Conservation (phyloP, 2,113 vertebrate genomes). For the Mus pahari region DNA sequence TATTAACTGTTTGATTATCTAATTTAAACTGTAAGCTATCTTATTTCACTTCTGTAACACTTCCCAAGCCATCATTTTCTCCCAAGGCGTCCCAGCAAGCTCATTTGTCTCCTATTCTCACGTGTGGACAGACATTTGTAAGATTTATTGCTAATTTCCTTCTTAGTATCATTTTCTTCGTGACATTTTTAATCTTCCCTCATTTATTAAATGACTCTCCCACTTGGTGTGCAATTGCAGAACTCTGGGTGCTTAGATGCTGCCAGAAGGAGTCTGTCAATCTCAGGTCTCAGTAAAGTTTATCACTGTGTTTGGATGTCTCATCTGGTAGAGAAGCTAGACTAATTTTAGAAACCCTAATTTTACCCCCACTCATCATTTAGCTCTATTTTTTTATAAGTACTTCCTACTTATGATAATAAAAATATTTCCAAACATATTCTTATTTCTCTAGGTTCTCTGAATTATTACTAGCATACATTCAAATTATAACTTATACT, state of each 20-base stretch:
- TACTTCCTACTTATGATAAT: neutral
- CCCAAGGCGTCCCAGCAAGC: neutral
- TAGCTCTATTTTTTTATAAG: neutral
- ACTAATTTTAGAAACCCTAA: neutral
- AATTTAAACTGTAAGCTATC: neutral
- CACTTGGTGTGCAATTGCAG: neutral
- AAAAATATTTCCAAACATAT: neutral
- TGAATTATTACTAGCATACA: neutral
- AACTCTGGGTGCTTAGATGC: neutral
- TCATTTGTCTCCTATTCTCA: neutral
- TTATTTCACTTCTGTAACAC: neutral
- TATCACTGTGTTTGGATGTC: neutral
- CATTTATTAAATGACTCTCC: neutral
- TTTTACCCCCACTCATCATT: neutral
- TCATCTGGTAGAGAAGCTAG: neutral
- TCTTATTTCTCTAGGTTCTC: neutral
- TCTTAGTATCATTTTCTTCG: neutral
- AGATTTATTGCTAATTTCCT: constrained; percentile 31
- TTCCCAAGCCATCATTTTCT: neutral
- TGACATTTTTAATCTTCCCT: neutral
- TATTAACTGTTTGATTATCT: neutral
- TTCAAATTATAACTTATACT: neutral
- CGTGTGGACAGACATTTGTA: neutral
- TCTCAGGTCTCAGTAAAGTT: too few relatives aligned
- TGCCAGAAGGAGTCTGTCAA: neutral